These are phyloP conservation scores for Aquatica leii DNA, from an alignment of 2,888 invertebrate genomes.

Conservation along the genomic window DNA sequence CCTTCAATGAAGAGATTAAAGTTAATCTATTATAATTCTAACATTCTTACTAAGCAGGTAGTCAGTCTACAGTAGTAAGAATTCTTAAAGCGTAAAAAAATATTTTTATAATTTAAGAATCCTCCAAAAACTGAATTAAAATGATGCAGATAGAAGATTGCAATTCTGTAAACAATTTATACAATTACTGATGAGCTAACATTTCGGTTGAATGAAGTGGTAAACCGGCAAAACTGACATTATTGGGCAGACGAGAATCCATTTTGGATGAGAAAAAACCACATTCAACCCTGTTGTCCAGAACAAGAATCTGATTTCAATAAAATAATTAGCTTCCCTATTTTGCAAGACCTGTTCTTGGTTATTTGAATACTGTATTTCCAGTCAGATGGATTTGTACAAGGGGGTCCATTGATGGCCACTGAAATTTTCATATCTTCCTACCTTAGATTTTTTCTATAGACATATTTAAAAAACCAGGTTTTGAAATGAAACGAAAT, in stretches of 20 bases:
- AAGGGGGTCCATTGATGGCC: too few species aligned
- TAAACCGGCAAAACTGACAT: neutral
- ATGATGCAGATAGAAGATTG: too few species aligned
- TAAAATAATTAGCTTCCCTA: neutral
- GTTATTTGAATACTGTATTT: too few species aligned
- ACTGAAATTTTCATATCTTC: too few species aligned
- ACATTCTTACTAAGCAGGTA: neutral
- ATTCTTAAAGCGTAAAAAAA: neutral
- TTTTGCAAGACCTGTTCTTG: neutral
- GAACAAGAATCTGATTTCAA: neutral
- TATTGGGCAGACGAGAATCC: neutral
- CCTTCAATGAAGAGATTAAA: neutral
- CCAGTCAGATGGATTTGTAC: too few species aligned
- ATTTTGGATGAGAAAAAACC: neutral
- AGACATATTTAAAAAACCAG: too few species aligned
- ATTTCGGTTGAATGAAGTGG: neutral
- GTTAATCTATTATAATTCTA: neutral
- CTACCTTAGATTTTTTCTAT: too few species aligned
- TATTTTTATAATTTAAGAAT: neutral
- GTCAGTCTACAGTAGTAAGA: neutral
- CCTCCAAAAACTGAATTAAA: neutral
- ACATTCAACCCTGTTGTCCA: neutral
- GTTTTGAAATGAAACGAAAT: too few species aligned
- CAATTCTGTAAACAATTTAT: neutral
- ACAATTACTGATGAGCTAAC: neutral